phyloP scores from a whole-genome alignment of 2,888 invertebrate genomes.

The Drosophila nr. perissopoda region DNA sequence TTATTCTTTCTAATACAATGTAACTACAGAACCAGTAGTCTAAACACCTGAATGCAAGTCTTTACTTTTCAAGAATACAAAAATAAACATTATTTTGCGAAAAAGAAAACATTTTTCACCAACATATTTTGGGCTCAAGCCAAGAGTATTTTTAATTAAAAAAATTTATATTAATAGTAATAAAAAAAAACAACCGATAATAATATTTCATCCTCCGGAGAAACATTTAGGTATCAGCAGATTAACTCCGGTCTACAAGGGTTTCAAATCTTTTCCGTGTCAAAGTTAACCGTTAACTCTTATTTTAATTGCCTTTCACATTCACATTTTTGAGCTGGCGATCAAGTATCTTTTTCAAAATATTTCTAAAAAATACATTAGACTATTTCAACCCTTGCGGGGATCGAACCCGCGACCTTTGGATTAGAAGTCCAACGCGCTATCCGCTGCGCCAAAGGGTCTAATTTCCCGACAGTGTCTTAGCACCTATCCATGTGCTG shows the following conservation, averaged over 20 bases:
- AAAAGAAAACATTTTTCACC: not conserved
- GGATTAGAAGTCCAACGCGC: slow-evolving; percentile 86
- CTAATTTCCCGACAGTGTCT: slow-evolving; percentile 4
- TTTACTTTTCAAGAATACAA: too few species aligned
- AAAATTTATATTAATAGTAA: not conserved
- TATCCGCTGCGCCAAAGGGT: slow-evolving; percentile 85
- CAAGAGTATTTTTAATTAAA: not conserved
- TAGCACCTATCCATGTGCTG: slow-evolving; percentile 24
- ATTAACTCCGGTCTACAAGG: not conserved
- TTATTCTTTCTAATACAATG: too few species aligned
- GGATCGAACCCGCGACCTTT: slow-evolving; percentile 86
- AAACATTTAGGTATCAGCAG: not conserved
- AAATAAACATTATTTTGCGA: too few species aligned
- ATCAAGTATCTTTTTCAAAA: not conserved
- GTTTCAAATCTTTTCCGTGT: not conserved
- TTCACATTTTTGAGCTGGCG: not conserved
- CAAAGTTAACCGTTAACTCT: not conserved
- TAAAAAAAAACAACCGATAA: not conserved
- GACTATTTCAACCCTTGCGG: slow-evolving; percentile 83
- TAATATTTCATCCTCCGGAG: not conserved
- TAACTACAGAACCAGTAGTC: too few species aligned
- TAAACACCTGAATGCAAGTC: too few species aligned
- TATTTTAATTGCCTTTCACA: not conserved
- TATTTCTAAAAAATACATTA: not conserved
- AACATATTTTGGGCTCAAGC: not conserved